Conservation (phyloP, 1,140 invertebrate genomes). For the Drosophila willistoni region DNA sequence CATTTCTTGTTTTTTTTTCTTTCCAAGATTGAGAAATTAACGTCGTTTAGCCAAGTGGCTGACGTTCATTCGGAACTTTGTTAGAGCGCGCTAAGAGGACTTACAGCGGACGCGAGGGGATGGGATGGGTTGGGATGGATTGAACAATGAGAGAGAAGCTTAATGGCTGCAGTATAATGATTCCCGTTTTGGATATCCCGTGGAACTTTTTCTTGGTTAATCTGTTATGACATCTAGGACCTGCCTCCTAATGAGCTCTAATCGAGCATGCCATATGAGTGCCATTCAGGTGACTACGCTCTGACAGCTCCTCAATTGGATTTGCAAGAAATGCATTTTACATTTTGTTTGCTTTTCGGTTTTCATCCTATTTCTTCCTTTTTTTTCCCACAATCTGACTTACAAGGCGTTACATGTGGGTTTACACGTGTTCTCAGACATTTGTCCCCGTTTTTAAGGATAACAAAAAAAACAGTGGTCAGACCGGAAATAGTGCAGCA, state of each 20-base stretch:
- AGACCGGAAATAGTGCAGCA: conserved; percentile 46
- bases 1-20: conserved; percentile 1
- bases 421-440: conserved; percentile 65
- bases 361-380: not conserved
- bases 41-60: conserved; percentile 77
- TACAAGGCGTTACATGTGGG: conserved; percentile 51
- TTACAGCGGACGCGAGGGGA: too few species aligned
- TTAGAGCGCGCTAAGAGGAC: too few species aligned
- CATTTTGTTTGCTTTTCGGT: too few species aligned
- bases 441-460: conserved; percentile 26
- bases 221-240: conserved; percentile 79
- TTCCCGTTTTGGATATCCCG: conserved; percentile 14
- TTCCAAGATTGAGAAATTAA: conserved; percentile 70
- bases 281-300: conserved; percentile 76
- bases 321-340: conserved; percentile 31
- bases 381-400: conserved; percentile 61
- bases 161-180: conserved; percentile 1
- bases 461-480: conserved; percentile 43
- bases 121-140: too few species aligned
- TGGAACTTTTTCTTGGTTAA: conserved; percentile 61
- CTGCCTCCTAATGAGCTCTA: conserved; percentile 68
- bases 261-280: conserved; percentile 77
- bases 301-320: conserved; percentile 72
- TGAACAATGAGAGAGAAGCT: conserved; percentile 2
- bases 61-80: conserved; percentile 13